Evolutionary conservation across 1,140 invertebrate genomes (phyloP).

Genomic region (Apis dorsata): DNA sequence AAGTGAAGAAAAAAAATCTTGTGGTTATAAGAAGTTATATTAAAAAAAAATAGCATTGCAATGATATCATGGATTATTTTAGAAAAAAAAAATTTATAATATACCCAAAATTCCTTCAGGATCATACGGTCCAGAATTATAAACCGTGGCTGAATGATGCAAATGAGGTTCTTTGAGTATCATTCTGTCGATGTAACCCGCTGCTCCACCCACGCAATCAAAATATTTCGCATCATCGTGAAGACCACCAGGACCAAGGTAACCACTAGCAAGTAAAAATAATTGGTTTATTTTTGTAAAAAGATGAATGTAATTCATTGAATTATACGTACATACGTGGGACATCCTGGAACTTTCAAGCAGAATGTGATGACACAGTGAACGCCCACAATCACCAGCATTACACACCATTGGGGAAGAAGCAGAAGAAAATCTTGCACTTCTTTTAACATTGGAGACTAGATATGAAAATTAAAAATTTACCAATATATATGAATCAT

Average conservation of each 20-base stretch:
- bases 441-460: conserved; percentile 69
- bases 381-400: conserved; percentile 80
- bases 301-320: background rate
- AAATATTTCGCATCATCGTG: conserved; percentile 82
- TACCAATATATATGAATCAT: background rate
- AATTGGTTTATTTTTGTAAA: background rate
- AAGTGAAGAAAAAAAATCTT: too few species aligned
- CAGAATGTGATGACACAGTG: conserved; percentile 83
- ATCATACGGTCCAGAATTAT: conserved; percentile 87
- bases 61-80: too few species aligned
- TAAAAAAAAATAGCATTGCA: too few species aligned
- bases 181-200: conserved; percentile 89
- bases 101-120: conserved; percentile 87
- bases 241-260: conserved; percentile 91
- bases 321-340: conserved; percentile 67
- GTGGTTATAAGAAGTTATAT: too few species aligned
- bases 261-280: conserved; percentile 81
- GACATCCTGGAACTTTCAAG: conserved; percentile 85
- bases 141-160: conserved; percentile 87
- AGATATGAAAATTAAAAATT: conserved; percentile 25
- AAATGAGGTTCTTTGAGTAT: conserved; percentile 80
- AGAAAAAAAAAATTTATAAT: background rate
- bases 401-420: conserved; percentile 85
- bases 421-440: conserved; percentile 84
- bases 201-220: conserved; percentile 92